A percentile compares a stretch with the other conserved stretches of the same genome.
phyloP scores from a whole-genome alignment of 2,113 vertebrate species.

The Motacilla tschutschensis region DNA sequence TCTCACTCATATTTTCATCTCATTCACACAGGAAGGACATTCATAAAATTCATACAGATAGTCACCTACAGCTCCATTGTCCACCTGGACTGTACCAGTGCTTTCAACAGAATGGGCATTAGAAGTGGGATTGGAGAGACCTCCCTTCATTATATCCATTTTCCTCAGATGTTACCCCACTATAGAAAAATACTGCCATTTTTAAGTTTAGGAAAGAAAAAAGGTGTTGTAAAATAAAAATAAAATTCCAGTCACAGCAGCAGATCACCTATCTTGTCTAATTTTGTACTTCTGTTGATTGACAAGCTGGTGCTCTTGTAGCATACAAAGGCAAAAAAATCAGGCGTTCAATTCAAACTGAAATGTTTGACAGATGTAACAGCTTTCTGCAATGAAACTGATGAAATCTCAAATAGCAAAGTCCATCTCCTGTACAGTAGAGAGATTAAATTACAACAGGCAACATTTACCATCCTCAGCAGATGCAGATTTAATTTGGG shows the following conservation, averaged over 20 bases:
- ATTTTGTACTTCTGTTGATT: constrained; percentile 61
- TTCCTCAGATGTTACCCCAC: neutral
- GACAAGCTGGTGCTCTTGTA: constrained; percentile 51
- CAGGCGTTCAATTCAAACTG: constrained; percentile 51
- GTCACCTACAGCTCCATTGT: neutral
- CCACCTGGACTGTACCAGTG: neutral
- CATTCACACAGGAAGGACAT: neutral
- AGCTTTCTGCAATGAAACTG: constrained; percentile 60
- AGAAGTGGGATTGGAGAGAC: neutral
- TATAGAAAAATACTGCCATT: neutral
- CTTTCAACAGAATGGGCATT: neutral
- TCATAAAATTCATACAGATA: neutral
- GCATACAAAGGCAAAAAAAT: constrained; percentile 54
- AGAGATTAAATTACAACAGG: constrained; percentile 45
- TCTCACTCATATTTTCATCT: constrained; percentile 10
- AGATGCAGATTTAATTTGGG: constrained; percentile 7
- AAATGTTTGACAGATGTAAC: constrained; percentile 67
- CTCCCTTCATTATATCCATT: neutral
- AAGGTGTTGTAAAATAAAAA: constrained; percentile 33
- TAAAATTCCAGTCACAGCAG: constrained; percentile 54
- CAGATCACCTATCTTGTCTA: constrained; percentile 32
- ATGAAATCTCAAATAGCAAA: constrained; percentile 64
- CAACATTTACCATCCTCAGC: constrained; percentile 12
- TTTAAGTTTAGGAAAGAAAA: constrained; percentile 42
- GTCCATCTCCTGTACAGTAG: constrained; percentile 29